phyloP scores from a whole-genome alignment of 2,113 vertebrate species.

The Salvelinus sp. region DNA sequence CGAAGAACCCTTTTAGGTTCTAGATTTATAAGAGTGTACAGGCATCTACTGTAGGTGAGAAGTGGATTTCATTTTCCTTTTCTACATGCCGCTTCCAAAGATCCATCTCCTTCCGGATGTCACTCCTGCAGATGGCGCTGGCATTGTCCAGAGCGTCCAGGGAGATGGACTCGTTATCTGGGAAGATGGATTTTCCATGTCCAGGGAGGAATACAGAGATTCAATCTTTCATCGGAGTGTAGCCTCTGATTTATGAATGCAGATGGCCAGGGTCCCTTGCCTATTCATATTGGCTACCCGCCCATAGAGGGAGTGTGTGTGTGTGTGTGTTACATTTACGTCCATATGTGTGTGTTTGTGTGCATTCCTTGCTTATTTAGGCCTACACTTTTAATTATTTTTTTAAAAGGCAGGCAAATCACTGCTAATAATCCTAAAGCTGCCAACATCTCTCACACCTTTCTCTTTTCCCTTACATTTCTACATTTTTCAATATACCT shows the following conservation, averaged over 20 bases:
- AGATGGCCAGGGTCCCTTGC: constrained; percentile 20
- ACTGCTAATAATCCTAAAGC: not conserved
- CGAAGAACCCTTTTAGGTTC: too few species aligned
- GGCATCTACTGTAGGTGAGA: not conserved
- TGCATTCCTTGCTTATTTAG: too few species aligned
- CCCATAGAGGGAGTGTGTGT: not conserved
- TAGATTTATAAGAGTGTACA: too few species aligned
- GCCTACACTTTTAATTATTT: too few species aligned
- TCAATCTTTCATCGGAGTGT: constrained; percentile 50
- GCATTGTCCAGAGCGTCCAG: constrained; percentile 36
- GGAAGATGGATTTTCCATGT: too few species aligned
- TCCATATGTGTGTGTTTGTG: not conserved
- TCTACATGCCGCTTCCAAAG: not conserved
- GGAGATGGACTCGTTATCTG: too few species aligned
- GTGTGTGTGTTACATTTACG: not conserved
- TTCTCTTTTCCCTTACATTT: not conserved
- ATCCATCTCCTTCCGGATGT: not conserved
- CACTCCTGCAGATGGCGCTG: constrained; percentile 5
- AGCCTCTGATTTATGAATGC: constrained; percentile 57
- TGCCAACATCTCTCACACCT: not conserved
- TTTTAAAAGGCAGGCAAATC: not conserved
- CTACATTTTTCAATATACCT: not conserved
- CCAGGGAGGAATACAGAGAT: constrained; percentile 44
- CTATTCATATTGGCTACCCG: not conserved
- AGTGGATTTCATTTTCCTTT: not conserved